Conservation (phyloP, 2,113 vertebrate genomes). For the Istiophorus platypterus region DNA sequence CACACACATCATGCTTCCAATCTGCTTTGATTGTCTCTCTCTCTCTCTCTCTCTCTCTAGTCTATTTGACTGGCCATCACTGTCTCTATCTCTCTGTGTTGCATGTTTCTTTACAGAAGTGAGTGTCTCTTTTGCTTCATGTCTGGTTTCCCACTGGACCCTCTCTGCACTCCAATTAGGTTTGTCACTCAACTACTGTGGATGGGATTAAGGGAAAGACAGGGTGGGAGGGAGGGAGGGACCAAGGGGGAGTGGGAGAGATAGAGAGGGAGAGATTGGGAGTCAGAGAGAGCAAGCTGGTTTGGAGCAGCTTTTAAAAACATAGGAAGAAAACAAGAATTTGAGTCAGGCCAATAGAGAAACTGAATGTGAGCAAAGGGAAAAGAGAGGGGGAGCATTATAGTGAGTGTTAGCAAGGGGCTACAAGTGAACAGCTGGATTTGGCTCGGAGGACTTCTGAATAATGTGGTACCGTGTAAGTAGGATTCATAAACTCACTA, state of each 20-base stretch:
- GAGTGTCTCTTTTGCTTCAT: constrained; percentile 71
- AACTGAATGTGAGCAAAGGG: constrained; percentile 57
- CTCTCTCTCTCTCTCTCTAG: constrained; percentile 58
- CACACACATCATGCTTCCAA: constrained; percentile 35
- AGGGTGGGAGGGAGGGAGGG: constrained; percentile 1
- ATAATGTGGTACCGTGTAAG: constrained; percentile 78
- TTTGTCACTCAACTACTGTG: constrained; percentile 82
- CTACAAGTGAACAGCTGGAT: constrained; percentile 67
- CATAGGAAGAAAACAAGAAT: constrained; percentile 37
- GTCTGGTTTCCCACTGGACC: constrained; percentile 75
- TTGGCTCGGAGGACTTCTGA: constrained; percentile 71
- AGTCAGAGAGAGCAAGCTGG: constrained; percentile 34
- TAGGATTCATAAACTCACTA: constrained; percentile 70
- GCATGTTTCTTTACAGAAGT: constrained; percentile 73
- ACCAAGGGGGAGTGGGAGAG: not conserved
- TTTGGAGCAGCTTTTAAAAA: constrained; percentile 45
- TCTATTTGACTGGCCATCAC: constrained; percentile 76
- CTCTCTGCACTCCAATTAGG: constrained; percentile 81
- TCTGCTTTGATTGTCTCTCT: constrained; percentile 66
- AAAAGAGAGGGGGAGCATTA: constrained; percentile 30
- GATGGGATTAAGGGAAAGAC: constrained; percentile 76
- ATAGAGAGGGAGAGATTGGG: constrained; percentile 4
- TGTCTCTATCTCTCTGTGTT: constrained; percentile 62
- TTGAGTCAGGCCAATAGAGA: constrained; percentile 24
- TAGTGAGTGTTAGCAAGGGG: constrained; percentile 38